Evolutionary conservation across 2,113 vertebrate species (phyloP), one percentile per base, ranked within the genome.

Genomic region (human): DNA sequence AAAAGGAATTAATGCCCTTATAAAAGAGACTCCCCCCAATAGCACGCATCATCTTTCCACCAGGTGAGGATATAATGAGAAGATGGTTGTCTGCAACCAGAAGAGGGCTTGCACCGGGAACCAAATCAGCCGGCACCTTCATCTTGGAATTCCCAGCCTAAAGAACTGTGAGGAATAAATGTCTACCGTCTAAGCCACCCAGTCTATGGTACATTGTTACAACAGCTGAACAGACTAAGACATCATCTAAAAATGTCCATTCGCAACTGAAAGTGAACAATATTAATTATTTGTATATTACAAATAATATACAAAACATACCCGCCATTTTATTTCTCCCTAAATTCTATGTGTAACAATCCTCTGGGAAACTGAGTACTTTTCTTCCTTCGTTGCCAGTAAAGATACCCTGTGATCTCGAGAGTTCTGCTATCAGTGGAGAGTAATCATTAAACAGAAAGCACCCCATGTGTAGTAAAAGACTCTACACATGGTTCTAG

Each of bases 371-470:
- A 90, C 11, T 32, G 55, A 61, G 17, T 57, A 57, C 30, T 68
- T 92, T 92, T 23, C 35, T 57, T 88, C 20, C 73, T 17, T 80
- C 0, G 5, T 94, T 70, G 25, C 66, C 61, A 80, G 57, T 59
- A 88, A 93, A 88, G 75, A 52, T 86, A 18, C 14, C 96, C 57
- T 89, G n/a, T 87, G 68, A 68, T 89, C 48, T 82, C 89, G 48
- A 96, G 66, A 86, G 61, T 79, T 95, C 38, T 66, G n/a, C 32
- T 87, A 30, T 90, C 20, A 78, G 57, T 45, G 9, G 20, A 93
- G 25, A 93, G 17, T 76, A 35, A 76, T 78, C 16, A 90, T 35
- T 76, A 45, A 86, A 78, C 61, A 89, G 81, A 90, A 92, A 66
- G 38, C 73, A 59, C 23, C n/a, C 43, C 22, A 25, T 45, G 27